phyloP scores from a whole-genome alignment of 1,140 invertebrate species.

The Metopolophium dirhodum region DNA sequence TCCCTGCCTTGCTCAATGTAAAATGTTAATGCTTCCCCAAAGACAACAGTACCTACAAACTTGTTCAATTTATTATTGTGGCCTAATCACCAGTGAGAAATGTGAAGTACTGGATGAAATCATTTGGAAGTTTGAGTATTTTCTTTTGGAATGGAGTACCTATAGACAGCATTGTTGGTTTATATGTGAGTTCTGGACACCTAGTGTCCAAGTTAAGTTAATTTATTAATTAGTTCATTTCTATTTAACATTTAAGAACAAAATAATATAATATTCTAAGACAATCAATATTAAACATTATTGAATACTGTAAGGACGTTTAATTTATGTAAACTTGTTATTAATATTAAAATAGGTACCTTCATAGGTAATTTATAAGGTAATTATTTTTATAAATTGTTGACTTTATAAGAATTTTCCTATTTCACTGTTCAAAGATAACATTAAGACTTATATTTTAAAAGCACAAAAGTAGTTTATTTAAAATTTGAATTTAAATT shows the following conservation, averaged over 20 bases:
- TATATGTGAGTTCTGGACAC: neutral
- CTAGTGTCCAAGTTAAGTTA: neutral
- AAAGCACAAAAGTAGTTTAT: too few species aligned
- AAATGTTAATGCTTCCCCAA: neutral
- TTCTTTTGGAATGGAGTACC: neutral
- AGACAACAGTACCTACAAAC: neutral
- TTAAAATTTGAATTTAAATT: too few species aligned
- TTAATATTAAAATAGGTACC: neutral
- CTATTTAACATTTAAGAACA: neutral
- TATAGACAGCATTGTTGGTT: neutral
- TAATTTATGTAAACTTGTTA: neutral
- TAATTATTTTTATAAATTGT: neutral
- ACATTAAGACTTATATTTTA: too few species aligned
- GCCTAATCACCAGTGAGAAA: neutral
- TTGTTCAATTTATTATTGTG: neutral
- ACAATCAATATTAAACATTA: neutral
- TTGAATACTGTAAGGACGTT: neutral
- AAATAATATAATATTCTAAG: neutral
- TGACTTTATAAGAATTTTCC: too few species aligned
- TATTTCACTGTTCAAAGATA: too few species aligned
- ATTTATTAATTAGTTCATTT: neutral
- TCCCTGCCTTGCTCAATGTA: neutral
- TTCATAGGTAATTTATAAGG: neutral
- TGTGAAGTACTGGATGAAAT: neutral
- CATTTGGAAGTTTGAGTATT: neutral